These are phyloP conservation scores for Lordiphosa fenestrarum DNA, from an alignment of 2,888 invertebrate species.

Conservation along the genomic window DNA sequence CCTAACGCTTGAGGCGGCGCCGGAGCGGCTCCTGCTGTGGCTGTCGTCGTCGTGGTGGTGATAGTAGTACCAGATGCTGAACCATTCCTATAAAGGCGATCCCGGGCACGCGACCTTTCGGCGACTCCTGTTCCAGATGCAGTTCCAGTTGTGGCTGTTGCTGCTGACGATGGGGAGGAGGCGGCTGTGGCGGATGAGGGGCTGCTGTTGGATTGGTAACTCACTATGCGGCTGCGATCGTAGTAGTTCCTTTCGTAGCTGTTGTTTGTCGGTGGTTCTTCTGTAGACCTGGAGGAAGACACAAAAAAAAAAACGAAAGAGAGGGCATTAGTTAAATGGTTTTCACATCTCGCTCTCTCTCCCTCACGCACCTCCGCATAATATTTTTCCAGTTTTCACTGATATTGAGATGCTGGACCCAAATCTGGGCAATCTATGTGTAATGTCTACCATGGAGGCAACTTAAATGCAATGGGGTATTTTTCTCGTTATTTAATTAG, in stretches of 20 bases:
- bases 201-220: conserved; percentile 68
- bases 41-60: conserved; percentile 21
- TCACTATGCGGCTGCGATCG: conserved; percentile 79
- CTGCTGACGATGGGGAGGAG: conserved; percentile 25
- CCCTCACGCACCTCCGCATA: conserved; percentile 67
- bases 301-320: conserved; percentile 9
- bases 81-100: conserved; percentile 62
- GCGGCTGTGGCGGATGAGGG: conserved; percentile 37
- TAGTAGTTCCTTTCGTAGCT: conserved; percentile 80
- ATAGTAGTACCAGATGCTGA: conserved; percentile 29
- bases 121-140: conserved; percentile 17
- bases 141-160: conserved; percentile 17
- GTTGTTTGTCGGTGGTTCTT: conserved; percentile 80
- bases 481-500: conserved; percentile 13
- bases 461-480: conserved; percentile 4
- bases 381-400: conserved; percentile 50
- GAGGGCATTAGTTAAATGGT: neutral
- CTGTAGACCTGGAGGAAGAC: conserved; percentile 78
- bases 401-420: conserved; percentile 9
- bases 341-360: neutral
- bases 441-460: conserved; percentile 26
- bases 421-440: conserved; percentile 11
- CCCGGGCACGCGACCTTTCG: conserved; percentile 50
- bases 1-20: conserved; percentile 78
- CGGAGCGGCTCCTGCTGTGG: conserved; percentile 31